These are phyloP conservation scores for Brenthis ino DNA, from an alignment of 2,888 invertebrate species.

Conservation along the genomic window DNA sequence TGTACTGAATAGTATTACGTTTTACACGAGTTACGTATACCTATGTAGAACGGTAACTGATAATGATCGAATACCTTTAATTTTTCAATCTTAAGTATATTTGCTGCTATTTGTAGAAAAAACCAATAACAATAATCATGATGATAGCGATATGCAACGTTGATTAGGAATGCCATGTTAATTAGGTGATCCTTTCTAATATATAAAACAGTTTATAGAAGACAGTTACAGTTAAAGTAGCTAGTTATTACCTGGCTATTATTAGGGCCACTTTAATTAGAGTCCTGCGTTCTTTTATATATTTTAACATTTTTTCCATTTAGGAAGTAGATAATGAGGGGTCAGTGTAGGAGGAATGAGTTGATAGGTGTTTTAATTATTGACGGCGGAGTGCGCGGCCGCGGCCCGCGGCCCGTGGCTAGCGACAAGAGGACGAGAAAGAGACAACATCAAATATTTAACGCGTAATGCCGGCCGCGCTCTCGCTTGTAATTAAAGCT, in stretches of 20 bases:
- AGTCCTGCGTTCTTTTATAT: constrained; percentile 27
- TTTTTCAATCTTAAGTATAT: too few species aligned
- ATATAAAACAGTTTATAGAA: not conserved
- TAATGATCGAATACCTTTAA: too few species aligned
- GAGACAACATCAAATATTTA: constrained; percentile 82
- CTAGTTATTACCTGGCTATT: constrained; percentile 34
- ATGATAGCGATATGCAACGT: not conserved
- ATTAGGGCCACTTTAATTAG: constrained; percentile 28
- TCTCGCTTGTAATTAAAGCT: constrained; percentile 82
- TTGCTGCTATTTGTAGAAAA: too few species aligned
- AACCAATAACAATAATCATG: not conserved
- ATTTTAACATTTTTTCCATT: constrained; percentile 35
- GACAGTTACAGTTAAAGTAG: constrained; percentile 16
- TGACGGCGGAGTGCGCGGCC: constrained; percentile 43
- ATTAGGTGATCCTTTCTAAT: not conserved
- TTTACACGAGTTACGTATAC: too few species aligned
- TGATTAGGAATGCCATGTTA: not conserved
- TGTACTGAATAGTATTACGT: too few species aligned
- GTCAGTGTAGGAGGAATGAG: constrained; percentile 76
- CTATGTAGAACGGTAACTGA: too few species aligned
- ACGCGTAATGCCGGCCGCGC: constrained; percentile 77
- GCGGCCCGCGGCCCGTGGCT: constrained; percentile 48
- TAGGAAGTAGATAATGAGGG: constrained; percentile 66
- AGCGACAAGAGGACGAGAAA: constrained; percentile 60
- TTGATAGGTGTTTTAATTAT: constrained; percentile 81